Conservation (phyloP, 2,888 invertebrate genomes). For the Caenorhabditis japonica region DNA sequence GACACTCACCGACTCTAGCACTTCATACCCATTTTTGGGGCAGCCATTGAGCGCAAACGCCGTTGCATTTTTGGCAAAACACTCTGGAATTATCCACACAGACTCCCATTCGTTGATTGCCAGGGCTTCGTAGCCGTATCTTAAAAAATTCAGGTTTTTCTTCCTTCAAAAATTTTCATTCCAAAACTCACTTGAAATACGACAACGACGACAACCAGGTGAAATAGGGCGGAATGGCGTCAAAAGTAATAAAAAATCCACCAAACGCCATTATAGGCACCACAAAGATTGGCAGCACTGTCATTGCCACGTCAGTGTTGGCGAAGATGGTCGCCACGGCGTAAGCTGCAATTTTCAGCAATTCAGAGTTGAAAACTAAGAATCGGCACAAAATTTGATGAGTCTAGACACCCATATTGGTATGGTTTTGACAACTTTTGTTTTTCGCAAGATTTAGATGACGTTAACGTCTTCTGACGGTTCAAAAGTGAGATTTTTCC, state of each 20-base stretch:
- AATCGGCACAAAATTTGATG: no score
- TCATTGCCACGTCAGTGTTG: slow-evolving; percentile 89
- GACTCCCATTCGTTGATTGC: slow-evolving; percentile 70
- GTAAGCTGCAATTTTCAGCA: slow-evolving; percentile 86
- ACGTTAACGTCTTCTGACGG: no score
- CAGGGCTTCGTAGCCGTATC: slow-evolving; percentile 68
- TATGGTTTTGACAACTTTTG: no score
- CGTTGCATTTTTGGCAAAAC: slow-evolving; percentile 23
- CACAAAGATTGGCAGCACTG: slow-evolving; percentile 90
- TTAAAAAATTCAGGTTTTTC: slow-evolving; percentile 22
- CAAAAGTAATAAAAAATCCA: slow-evolving; percentile 92
- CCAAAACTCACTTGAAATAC: slow-evolving; percentile 59
- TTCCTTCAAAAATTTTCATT: neutral
- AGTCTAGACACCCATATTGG: no score
- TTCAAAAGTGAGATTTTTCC: no score
- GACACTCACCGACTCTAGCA: slow-evolving; percentile 57
- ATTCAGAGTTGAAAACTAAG: no score
- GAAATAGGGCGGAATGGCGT: slow-evolving; percentile 76
- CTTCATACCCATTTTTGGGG: slow-evolving; percentile 61
- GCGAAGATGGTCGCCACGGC: slow-evolving; percentile 89
- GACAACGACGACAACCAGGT: slow-evolving; percentile 64
- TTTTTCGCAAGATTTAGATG: no score
- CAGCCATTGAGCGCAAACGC: slow-evolving; percentile 47
- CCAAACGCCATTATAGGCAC: slow-evolving; percentile 94
- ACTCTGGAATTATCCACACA: slow-evolving; percentile 54